Evolutionary conservation across 1,140 invertebrate genomes (phyloP).

Genomic region (Aphelinus certus): DNA sequence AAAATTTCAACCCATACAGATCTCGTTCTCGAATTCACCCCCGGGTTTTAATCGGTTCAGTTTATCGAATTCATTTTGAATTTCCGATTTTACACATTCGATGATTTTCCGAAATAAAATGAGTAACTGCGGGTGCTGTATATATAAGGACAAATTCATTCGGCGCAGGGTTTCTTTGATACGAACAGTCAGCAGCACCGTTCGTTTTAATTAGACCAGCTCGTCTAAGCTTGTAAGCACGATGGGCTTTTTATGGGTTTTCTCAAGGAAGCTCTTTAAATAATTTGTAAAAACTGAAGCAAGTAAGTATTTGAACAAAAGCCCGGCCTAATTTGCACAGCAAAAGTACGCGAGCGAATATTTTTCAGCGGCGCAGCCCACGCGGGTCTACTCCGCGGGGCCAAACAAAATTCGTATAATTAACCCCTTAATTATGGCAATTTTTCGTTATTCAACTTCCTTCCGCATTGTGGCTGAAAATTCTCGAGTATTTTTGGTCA

Average conservation of each 20-base stretch:
- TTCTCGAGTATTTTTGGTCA: conserved; percentile 41
- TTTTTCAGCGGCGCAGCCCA: background rate
- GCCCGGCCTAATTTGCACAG: background rate
- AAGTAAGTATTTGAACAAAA: conserved; percentile 30
- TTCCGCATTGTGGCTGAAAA: conserved; percentile 34
- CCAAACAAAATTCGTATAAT: conserved; percentile 41
- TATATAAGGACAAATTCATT: too few species aligned
- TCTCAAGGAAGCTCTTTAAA: conserved; percentile 27
- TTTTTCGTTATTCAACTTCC: conserved; percentile 43
- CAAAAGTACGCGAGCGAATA: too few species aligned
- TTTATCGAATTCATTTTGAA: too few species aligned
- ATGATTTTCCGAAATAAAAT: too few species aligned
- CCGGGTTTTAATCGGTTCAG: too few species aligned
- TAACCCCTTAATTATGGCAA: conserved; percentile 42
- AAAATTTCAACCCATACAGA: too few species aligned
- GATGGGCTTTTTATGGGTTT: conserved; percentile 4
- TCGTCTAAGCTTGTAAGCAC: background rate
- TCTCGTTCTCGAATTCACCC: too few species aligned
- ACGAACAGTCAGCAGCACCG: background rate
- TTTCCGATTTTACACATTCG: too few species aligned
- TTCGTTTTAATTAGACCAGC: conserved; percentile 19
- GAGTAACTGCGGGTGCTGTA: too few species aligned
- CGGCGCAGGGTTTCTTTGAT: too few species aligned
- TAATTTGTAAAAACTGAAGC: conserved; percentile 24
- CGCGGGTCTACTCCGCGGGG: conserved; percentile 4